Base-by-base conservation (phyloP, 2,113 vertebrate species). In the Mustela nigripes region DNA sequence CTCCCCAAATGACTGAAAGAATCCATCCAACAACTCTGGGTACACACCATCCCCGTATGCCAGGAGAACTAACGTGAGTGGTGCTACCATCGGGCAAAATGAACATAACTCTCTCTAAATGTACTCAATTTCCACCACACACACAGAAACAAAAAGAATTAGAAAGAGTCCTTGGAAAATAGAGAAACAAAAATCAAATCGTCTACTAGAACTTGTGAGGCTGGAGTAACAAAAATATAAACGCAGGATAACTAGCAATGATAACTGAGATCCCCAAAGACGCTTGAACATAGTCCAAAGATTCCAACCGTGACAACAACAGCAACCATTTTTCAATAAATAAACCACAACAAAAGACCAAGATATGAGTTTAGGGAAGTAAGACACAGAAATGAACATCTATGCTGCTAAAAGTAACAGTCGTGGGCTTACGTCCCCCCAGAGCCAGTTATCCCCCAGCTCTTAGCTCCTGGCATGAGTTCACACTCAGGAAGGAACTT, bases 71-170 rank as follows among this genome's bases (percentile, higher is more conserved):
- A 63, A 83, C 24, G 76, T 3, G 24, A 67, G 31, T 26, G 18
- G 67, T 0, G 1, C 22, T 31, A 31, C 28, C 36, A 4, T 22
- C 67, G 76, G 74, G 19, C 42, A 71, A 63, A 83, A 56, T 1
- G 16, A 85, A 85, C 3, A 1, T 11, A 28, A 48, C 11, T 39
- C 5, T 56, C 62, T 71, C 21, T 60, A 69, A 53, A 60, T 12
- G 15, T 50, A 62, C 18, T 88, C 62, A 16, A 5, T 73, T 83
- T 83, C n/a, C 56, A 96, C 22, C 48, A 62, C 48, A 88, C 79
- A 71, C 45, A 95, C 74, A 87, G 74, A 92, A 88, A 92, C 80
- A 94, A 92, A 42, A 16, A 21, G 15, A 89, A 90, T 79, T 48
- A 48, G 87, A 79, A 33, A 85, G 42, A 90, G 28, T n/a, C 36